Conservation (phyloP, 64 coral and sea anemone genomes). For the Astreopora myriophthalma region DNA sequence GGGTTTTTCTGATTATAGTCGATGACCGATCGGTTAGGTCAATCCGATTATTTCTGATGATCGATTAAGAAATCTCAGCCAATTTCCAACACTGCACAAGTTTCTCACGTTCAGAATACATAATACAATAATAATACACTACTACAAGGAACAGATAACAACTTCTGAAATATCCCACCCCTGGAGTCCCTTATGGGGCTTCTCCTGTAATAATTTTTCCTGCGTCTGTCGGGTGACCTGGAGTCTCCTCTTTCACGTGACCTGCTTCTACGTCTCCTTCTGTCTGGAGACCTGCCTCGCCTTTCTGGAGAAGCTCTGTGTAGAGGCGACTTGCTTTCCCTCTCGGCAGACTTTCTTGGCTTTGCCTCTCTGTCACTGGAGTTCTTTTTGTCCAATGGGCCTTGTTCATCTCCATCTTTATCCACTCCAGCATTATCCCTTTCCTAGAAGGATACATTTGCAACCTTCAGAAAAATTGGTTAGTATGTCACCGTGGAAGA, state of each 20-base stretch:
- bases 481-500: not conserved
- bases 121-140: no score
- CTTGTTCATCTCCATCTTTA: not conserved
- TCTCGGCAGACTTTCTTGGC: not conserved
- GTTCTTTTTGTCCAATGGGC: not conserved
- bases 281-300: conserved; percentile 12
- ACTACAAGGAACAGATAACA: not conserved
- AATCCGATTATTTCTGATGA: no score
- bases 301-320: not conserved
- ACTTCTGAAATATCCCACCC: not conserved
- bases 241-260: not conserved
- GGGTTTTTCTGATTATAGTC: no score
- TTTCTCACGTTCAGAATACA: no score
- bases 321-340: conserved; percentile 10
- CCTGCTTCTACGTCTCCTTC: not conserved
- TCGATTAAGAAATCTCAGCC: no score
- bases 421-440: not conserved
- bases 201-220: conserved; percentile 15
- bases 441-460: conserved; percentile 11
- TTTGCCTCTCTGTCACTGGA: not conserved
- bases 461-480: conserved; percentile 36
- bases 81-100: no score
- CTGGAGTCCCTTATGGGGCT: conserved; percentile 29
- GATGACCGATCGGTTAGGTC: no score
- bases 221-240: not conserved